Percentiles rank a stretch among this genome's conserved stretches.
These are phyloP conservation scores for Ferdinandea cuprea DNA, from an alignment of 2,888 invertebrate species.

Conservation along the genomic window DNA sequence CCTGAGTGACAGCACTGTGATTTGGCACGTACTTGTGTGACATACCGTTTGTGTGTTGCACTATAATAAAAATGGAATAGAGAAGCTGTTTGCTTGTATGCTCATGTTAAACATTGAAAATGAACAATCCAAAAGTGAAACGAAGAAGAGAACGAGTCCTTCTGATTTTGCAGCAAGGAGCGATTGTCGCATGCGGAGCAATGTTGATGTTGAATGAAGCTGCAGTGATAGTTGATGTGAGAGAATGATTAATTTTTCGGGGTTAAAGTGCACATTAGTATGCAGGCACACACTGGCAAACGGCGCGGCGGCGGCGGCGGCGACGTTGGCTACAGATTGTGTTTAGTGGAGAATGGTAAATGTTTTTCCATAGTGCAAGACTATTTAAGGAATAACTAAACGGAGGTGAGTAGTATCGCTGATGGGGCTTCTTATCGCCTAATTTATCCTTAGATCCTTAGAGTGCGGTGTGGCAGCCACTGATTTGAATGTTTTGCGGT, in stretches of 20 bases:
- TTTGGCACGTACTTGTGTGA: constrained; percentile 64
- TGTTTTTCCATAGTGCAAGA: background rate
- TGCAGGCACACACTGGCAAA: constrained; percentile 13
- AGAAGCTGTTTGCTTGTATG: constrained; percentile 53
- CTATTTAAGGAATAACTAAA: background rate
- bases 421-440: no score
- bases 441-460: no score
- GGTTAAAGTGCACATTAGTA: constrained; percentile 40
- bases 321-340: no score
- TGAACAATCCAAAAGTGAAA: constrained; percentile 61
- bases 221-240: constrained; percentile 41
- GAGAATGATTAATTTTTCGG: constrained; percentile 55
- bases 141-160: constrained; percentile 24
- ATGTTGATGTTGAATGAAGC: constrained; percentile 28
- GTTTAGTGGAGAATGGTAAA: constrained; percentile 4
- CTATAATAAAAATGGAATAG: constrained; percentile 30
- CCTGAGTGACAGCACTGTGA: constrained; percentile 62
- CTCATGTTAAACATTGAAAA: constrained; percentile 67
- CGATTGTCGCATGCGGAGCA: constrained; percentile 41
- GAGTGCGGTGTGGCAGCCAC: no score
- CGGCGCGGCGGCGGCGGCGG: no score
- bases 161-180: constrained; percentile 26
- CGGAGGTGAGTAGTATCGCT: no score
- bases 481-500: no score
- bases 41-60: constrained; percentile 53